Base-by-base conservation (phyloP, 2,797 vertebrate genomes). In the Alexandromys oeconomus region DNA sequence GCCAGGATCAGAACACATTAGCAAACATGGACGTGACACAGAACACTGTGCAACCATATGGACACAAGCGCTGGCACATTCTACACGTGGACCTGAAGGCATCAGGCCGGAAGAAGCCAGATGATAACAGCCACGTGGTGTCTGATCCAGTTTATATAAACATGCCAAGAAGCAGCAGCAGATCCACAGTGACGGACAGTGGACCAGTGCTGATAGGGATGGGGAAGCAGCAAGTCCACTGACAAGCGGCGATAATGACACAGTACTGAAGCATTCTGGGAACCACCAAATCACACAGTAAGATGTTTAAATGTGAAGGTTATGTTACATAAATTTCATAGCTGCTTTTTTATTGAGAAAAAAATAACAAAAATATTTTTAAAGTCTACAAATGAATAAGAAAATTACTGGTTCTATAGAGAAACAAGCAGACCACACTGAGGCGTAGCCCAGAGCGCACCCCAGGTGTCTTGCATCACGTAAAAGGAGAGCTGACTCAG, bases 111-210 rank as follows among this genome's bases (percentile, higher is more conserved):
- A 61, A 79, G 14, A 10, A 79, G 34, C 29, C 73, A 76, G 27
- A 77, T 31, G n/a, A 10, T 29, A 37, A 29, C 4, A 5, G 59
- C 61, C 34, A 54, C 3, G 6, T 27, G 61, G 43, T 67, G 14
- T 27, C 34, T 67, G 34, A 40, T 27, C 57, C 57, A 57, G 6
- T 57, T 57, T 57, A 21, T 21, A 57, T 57, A 57, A 57, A 57
- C 19, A 57, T 57, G 57, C 57, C 57, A 57, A 57, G 51, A 8
- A 34, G 34, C 34, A 63, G 77, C 12, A 65, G 63, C 9, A 57
- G 34, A 76, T 13, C 43, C 40, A 0, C 0, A 14, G 40, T 21
- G 9, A 14, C 0, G 4, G 81, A 31, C 31, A 29, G 51, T 1
- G 61, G 37, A 31, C 15, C 37, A 19, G 59, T 21, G 43, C 27